phyloP scores from a whole-genome alignment of 2,797 vertebrate species.

The Tinamus major region DNA sequence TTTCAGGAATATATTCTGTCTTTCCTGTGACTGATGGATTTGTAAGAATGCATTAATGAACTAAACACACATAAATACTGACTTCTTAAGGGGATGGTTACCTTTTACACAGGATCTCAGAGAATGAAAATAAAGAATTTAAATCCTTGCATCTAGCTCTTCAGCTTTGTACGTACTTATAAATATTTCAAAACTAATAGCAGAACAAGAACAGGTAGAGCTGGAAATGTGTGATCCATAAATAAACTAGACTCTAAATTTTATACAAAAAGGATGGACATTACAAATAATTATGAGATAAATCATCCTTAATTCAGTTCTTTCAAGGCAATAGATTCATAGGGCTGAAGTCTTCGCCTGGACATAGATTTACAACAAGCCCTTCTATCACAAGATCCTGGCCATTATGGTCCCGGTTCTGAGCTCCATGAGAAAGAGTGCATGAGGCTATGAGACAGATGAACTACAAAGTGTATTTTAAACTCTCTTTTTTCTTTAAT shows the following conservation, averaged over 20 bases:
- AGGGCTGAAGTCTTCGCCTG: not conserved
- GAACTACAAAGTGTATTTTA: not conserved
- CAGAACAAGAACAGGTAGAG: not conserved
- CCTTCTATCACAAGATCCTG: not conserved
- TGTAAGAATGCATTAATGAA: not conserved
- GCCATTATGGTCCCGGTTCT: not conserved
- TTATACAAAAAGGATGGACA: not conserved
- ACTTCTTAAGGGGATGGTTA: slow-evolving; percentile 21
- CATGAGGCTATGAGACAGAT: not conserved
- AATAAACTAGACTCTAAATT: not conserved
- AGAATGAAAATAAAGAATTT: slow-evolving; percentile 4
- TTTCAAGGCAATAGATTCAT: not conserved
- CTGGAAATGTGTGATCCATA: not conserved
- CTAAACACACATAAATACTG: slow-evolving; percentile 17
- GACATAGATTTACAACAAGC: not conserved
- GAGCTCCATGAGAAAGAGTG: not conserved
- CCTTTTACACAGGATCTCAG: slow-evolving; percentile 34
- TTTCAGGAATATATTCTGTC: not conserved
- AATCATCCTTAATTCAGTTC: not conserved
- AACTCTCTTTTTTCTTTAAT: not conserved
- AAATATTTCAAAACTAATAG: slow-evolving; percentile 51
- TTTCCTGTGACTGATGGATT: not conserved
- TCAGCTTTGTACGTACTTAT: not conserved
- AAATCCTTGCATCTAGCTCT: not conserved
- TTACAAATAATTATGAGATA: not conserved